Evolutionary conservation across 2,888 invertebrate genomes (phyloP).

Genomic region (Polymixis flavicincta): DNA sequence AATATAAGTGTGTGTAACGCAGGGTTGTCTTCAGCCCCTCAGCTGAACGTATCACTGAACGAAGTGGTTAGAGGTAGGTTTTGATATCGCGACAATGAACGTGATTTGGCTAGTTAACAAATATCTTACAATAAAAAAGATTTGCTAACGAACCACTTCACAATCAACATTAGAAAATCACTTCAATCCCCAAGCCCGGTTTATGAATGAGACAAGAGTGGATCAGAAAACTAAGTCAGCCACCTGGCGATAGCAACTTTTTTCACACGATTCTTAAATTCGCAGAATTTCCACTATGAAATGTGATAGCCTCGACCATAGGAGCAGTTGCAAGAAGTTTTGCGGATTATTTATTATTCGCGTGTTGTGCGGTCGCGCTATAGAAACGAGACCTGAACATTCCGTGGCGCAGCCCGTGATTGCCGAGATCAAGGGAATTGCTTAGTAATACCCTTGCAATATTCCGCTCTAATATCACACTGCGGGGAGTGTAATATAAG

Average conservation of each 20-base stretch:
- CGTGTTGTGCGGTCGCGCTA: constrained; percentile 12
- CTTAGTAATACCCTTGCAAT: constrained; percentile 73
- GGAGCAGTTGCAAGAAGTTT: neutral
- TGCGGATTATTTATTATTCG: neutral
- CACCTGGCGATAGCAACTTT: neutral
- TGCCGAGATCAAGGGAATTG: constrained; percentile 72
- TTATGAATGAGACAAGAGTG: neutral
- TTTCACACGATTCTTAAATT: neutral
- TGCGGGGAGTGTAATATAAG: constrained; percentile 64
- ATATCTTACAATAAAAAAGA: too few relatives aligned
- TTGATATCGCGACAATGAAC: neutral
- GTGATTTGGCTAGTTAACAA: neutral
- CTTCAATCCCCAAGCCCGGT: neutral
- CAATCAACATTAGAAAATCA: neutral
- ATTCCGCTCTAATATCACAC: constrained; percentile 67
- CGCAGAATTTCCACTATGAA: neutral
- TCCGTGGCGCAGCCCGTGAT: constrained; percentile 64
- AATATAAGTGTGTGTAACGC: constrained; percentile 63
- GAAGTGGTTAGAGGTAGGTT: constrained; percentile 52
- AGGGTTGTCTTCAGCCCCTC: constrained; percentile 52
- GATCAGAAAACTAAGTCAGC: too few relatives aligned
- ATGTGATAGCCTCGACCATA: neutral
- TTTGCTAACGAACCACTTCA: neutral
- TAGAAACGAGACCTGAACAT: constrained; percentile 52
- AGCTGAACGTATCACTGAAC: constrained; percentile 58